Base-by-base conservation (phyloP, 2,113 vertebrate species). In the Nothocercus nigrocapillus region DNA sequence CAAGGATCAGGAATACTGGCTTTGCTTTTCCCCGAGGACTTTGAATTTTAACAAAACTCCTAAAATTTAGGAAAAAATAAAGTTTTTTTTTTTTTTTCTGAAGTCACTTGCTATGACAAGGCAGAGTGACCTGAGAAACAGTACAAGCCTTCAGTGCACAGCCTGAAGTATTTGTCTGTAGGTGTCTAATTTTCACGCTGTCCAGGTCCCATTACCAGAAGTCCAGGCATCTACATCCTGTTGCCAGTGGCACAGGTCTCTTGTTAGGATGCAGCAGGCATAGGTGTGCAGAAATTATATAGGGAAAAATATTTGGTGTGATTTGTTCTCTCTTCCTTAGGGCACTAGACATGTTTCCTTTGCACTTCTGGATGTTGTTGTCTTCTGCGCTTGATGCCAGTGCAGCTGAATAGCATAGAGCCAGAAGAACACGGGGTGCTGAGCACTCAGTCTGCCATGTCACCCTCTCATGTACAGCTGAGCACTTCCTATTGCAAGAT, bases 1-100 rank as follows among this genome's bases (percentile, higher is more conserved):
- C 86, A 94, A 68, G 44, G 47, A 90, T 51, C 83, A 20, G 62
- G 69, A 27, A 47, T 76, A 19, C 9, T 64, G 61, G 32, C 21
- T 86, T 90, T 58, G n/a, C 40, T 78, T 86, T 68, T 34, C 19
- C 5, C n/a, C 27, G 6, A 34, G 40, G 30, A 47, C 34, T 42
- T 51, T 44, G 42, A n/a, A 42, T 88, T 89, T 96, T 85, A 85
- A 36, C 27, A 13, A 76, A 94, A 80, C 24, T 91, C 51, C 49
- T 59, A 44, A 74, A 58, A 53, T 88, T 1, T 85, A 56, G 40
- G 82, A 56, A 77, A 83, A 82, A 18, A 32, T 59, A 75, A 36
- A 47, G 5, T 21, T 0, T 17, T 45, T 19, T 47, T 47, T 19
- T 90, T 69, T 74, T 83, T 40, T 83, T 88, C 24, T 27, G 59